phyloP scores from a whole-genome alignment of 2,888 invertebrate genomes.

The Atrina japonica region DNA sequence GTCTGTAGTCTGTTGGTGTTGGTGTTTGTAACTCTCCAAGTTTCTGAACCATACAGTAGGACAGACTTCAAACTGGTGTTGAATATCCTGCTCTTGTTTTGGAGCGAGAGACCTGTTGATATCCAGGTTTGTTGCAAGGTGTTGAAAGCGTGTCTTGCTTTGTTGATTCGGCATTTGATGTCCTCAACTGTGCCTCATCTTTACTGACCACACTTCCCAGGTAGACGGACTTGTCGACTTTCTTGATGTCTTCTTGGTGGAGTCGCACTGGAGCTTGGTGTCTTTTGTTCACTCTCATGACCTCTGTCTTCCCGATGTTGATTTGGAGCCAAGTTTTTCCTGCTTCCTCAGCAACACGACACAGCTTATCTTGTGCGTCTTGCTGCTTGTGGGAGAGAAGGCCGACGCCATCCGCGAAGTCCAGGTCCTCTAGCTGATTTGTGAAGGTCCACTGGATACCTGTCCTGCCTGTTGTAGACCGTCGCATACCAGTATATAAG shows the following conservation, averaged over 20 bases:
- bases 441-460: conserved; percentile 2
- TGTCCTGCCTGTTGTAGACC: neutral
- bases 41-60: no score
- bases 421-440: neutral
- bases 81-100: conserved; percentile 10
- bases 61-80: no score
- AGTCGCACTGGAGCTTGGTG: conserved; percentile 4
- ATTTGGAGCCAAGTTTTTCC: conserved; percentile 1
- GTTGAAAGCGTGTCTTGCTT: conserved; percentile 2
- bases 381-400: neutral
- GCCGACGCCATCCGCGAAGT: neutral
- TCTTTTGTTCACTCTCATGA: conserved; percentile 1
- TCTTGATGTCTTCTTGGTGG: conserved; percentile 8
- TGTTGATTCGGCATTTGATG: neutral
- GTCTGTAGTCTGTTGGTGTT: neutral
- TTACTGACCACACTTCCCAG: conserved; percentile 23
- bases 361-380: neutral
- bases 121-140: neutral
- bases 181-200: conserved; percentile 14
- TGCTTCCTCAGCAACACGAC: neutral
- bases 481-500: neutral
- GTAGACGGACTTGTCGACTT: conserved; percentile 19
- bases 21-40: neutral
- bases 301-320: no score
- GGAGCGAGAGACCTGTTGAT: neutral